These are phyloP conservation scores for Oreohelix idahoensis DNA, from an alignment of 1,140 invertebrate genomes.

Conservation along the genomic window DNA sequence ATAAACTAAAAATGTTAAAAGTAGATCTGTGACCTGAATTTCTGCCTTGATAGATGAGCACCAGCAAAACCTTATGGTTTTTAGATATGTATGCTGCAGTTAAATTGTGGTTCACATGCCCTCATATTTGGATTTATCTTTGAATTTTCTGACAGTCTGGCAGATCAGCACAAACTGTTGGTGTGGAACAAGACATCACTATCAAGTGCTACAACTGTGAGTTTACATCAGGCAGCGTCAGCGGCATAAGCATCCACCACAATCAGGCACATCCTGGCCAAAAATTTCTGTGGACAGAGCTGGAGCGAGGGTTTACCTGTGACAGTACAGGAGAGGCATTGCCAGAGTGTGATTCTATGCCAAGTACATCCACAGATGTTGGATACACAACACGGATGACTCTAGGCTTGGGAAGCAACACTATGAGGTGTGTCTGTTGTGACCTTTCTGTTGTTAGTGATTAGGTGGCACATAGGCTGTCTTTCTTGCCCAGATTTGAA, in stretches of 20 bases:
- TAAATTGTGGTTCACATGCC: too few relatives aligned
- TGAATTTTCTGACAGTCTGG: background rate
- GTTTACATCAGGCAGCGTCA: constrained; percentile 15
- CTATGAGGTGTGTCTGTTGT: constrained; percentile 17
- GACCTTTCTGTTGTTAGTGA: background rate
- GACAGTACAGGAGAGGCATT: constrained; percentile 37
- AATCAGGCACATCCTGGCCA: constrained; percentile 17
- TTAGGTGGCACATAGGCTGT: too few relatives aligned
- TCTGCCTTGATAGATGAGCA: too few relatives aligned
- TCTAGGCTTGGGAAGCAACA: background rate
- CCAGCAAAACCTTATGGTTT: background rate
- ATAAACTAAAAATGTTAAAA: too few relatives aligned
- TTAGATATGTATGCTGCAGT: too few relatives aligned
- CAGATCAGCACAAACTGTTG: constrained; percentile 14
- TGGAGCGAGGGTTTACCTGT: constrained; percentile 41
- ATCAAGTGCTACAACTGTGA: constrained; percentile 45
- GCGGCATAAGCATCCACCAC: constrained; percentile 30
- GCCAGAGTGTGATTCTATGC: constrained; percentile 10
- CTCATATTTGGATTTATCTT: too few relatives aligned
- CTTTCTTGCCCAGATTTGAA: too few relatives aligned
- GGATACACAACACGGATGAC: constrained; percentile 26
- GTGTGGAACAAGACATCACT: constrained; percentile 26
- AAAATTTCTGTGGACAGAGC: constrained; percentile 40
- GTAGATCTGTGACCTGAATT: too few relatives aligned
- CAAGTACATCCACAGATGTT: constrained; percentile 16